Evolutionary conservation across 2,797 vertebrate species (phyloP), one percentile per base, ranked within the genome.

Genomic region (Sebastes elongatus): DNA sequence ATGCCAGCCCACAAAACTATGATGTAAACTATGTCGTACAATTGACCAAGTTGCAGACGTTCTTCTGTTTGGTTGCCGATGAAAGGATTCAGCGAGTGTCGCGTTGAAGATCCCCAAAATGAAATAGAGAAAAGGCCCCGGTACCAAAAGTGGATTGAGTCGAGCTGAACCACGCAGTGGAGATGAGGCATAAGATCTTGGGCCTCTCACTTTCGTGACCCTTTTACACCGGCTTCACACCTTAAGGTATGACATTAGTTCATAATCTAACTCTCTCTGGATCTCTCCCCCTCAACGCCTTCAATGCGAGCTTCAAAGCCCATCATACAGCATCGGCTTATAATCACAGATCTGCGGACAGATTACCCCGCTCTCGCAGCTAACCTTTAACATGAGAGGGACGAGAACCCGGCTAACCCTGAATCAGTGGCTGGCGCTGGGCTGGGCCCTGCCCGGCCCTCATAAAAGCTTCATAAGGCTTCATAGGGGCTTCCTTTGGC

Each of bases 391-490:
- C 94, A 93, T 89, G 91, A 94, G 91, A 90, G 80, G 87, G 91
- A 94, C 92, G 87, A 92, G 89, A 94, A 90, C 90, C 87, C 72
- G 22, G 83, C 93, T 93, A 91, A 92, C 93, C 93, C 90, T 78
- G 90, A 95, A 92, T 90, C 93, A 92, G 93, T 87, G 82, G 91
- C 83, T 78, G 83, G 83, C 78, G 88, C 88, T 78, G 76, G 92
- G 84, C 89, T 78, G 88, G 91, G 90, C 83, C 86, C 85, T 87
- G 87, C 85, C 89, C 67, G 84, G 89, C 86, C 92, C 90, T 91
- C 91, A 93, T 93, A 91, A 92, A 92, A 94, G 93, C 93, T 92
- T 93, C 94, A 93, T 91, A 93, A 88, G 90, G 93, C 91, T 93
- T 93, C 91, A 91, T 88, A 82, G 77, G 90, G 91, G 92, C 92